Evolutionary conservation across 2,113 vertebrate genomes (phyloP), one percentile per base, ranked within the genome.

Genomic region (Dicaeum eximium): DNA sequence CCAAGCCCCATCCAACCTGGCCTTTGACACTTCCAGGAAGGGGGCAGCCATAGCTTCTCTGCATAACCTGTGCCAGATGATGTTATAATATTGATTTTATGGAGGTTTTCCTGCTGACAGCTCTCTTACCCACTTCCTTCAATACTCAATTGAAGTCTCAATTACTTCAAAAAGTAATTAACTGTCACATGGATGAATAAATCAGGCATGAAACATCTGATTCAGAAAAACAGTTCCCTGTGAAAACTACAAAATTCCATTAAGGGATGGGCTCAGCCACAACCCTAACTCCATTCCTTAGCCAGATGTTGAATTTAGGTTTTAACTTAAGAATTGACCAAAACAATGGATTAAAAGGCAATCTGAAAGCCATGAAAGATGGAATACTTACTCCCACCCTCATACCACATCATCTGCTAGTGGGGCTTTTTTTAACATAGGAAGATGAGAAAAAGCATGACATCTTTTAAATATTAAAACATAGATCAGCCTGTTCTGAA

Each of bases 91-190:
- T 10, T 61, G 58, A 40, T 83, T 90, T 73, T 73, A 27, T 25
- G 45, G 33, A 54, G 67, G 22, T 73, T 93, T 80, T 58, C 48
- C 42, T 37, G 35, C 62, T 74, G 82, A 56, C 85, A 92, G 35
- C 71, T 91, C 54, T 54, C 89, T 54, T 8, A 70, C 18, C 70
- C 58, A 27, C 45, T 83, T 70, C 74, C 30, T 60, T 78, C 88
- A 74, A 7, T 54, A 66, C 82, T 3, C n/a, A n/a, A n/a, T n/a
- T n/a, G n/a, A n/a, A n/a, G 9, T 74, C 90, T 93, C 86, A 86
- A 83, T 94, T 96, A 88, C 72, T 66, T 42, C 37, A 18, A 14
- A 14, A 73, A 86, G 65, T 88, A 95, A 97, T 95, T 95, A 94
- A 90, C 80, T 88, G 91, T 83, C 88, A 88, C 17, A 78, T 3